Evolutionary conservation across 2,888 invertebrate species (phyloP).

Genomic region (Ommatoiulus sabulosus): DNA sequence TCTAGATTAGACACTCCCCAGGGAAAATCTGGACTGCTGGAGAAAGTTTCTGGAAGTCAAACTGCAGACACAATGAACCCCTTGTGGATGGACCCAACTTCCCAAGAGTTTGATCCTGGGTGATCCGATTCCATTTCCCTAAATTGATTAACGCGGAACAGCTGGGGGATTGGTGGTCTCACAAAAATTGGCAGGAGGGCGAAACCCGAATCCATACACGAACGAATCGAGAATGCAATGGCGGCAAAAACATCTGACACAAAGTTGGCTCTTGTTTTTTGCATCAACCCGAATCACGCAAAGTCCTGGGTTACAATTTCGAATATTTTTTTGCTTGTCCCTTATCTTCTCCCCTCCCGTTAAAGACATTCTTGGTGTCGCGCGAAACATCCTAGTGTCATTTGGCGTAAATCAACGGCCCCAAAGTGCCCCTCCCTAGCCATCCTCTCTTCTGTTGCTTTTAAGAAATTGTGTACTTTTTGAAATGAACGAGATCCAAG

Average conservation of each 20-base stretch:
- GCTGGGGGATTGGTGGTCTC: background rate
- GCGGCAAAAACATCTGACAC: no score
- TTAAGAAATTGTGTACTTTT: background rate
- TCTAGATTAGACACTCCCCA: background rate
- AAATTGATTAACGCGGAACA: no score
- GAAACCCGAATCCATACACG: background rate
- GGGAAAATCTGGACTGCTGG: no score
- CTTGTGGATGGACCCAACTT: background rate
- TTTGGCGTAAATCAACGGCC: constrained; percentile 39
- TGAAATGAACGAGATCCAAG: background rate
- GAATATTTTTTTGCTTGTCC: background rate
- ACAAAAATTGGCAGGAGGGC: background rate
- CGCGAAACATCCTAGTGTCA: background rate
- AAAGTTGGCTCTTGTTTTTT: background rate
- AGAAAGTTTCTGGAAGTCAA: no score
- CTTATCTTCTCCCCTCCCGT: background rate
- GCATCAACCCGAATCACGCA: background rate
- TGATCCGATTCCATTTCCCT: background rate
- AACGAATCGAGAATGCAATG: no score
- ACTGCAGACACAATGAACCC: background rate
- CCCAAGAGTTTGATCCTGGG: background rate
- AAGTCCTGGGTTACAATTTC: background rate
- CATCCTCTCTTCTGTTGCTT: background rate
- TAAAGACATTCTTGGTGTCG: background rate
- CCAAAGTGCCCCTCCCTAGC: background rate